A percentile compares a stretch with the other conserved stretches of the same genome.
Conservation (phyloP, 2,113 vertebrate genomes). For the Diglossa brunneiventris region DNA sequence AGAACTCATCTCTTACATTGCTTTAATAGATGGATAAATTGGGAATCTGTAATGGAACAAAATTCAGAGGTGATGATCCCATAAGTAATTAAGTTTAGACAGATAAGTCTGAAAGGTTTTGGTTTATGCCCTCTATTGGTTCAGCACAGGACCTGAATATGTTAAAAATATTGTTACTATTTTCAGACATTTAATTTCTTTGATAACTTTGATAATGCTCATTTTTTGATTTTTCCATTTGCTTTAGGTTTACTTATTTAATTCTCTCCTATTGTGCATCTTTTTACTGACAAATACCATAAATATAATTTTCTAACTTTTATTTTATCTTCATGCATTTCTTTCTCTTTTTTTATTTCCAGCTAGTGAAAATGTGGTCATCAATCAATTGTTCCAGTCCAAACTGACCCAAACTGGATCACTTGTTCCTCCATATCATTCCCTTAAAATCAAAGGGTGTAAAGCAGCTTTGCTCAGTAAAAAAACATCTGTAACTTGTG, state of each 20-base stretch:
- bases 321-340: not conserved
- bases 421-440: conserved; percentile 80
- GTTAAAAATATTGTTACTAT: not conserved
- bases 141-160: not conserved
- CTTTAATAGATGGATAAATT: not conserved
- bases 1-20: not conserved
- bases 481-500: conserved; percentile 57
- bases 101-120: not conserved
- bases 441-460: conserved; percentile 79
- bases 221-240: not conserved
- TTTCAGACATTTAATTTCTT: not conserved
- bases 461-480: conserved; percentile 82
- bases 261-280: not conserved
- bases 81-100: not conserved
- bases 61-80: not conserved
- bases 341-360: conserved; percentile 35
- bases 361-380: conserved; percentile 92
- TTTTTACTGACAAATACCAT: not conserved
- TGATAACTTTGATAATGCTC: not conserved
- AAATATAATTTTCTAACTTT: not conserved
- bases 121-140: not conserved
- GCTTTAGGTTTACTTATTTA: not conserved
- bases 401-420: conserved; percentile 92
- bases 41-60: not conserved
- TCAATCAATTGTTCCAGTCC: conserved; percentile 91